phyloP scores from a whole-genome alignment of 35 echinoderm and acorn worm species.

The Apostichopus japonicus region DNA sequence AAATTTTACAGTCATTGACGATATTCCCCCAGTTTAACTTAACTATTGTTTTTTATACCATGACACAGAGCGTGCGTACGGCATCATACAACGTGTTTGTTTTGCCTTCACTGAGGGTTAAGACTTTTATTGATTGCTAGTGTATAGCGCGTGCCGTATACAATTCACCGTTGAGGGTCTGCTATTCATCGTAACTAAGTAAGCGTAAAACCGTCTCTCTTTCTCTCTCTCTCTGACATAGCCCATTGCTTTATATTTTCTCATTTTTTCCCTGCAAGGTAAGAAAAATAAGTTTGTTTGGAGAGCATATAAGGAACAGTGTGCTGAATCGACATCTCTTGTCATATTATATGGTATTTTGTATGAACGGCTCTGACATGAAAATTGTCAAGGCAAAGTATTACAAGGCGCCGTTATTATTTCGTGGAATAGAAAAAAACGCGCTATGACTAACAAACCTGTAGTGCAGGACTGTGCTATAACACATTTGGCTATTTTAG shows the following conservation, averaged over 20 bases:
- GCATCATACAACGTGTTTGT: not conserved
- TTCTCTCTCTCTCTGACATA: not conserved
- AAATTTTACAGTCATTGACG: not conserved
- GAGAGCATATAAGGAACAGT: not conserved
- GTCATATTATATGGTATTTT: too few relatives aligned
- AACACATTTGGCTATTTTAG: too few relatives aligned
- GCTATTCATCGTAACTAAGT: constrained; percentile 41
- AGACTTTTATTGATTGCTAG: constrained; percentile 2
- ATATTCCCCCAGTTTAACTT: not conserved
- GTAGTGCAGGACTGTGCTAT: too few relatives aligned
- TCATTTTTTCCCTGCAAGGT: not conserved
- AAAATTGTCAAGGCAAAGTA: too few relatives aligned
- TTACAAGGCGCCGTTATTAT: too few relatives aligned
- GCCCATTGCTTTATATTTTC: not conserved
- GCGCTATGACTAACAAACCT: too few relatives aligned
- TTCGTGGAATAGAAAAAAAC: too few relatives aligned
- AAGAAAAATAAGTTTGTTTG: constrained; percentile 10
- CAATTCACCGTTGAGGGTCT: not conserved
- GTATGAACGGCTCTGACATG: too few relatives aligned
- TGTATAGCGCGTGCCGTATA: constrained; percentile 2
- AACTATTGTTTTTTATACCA: not conserved
- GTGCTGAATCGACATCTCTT: too few relatives aligned
- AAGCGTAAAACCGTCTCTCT: constrained; percentile 6
- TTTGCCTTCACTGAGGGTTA: constrained; percentile 9
- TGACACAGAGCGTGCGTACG: not conserved